A percentile compares a stretch with the other conserved stretches of the same genome.
Conservation (phyloP, 2,888 invertebrate genomes). For the Nephrotoma guestfalica region DNA sequence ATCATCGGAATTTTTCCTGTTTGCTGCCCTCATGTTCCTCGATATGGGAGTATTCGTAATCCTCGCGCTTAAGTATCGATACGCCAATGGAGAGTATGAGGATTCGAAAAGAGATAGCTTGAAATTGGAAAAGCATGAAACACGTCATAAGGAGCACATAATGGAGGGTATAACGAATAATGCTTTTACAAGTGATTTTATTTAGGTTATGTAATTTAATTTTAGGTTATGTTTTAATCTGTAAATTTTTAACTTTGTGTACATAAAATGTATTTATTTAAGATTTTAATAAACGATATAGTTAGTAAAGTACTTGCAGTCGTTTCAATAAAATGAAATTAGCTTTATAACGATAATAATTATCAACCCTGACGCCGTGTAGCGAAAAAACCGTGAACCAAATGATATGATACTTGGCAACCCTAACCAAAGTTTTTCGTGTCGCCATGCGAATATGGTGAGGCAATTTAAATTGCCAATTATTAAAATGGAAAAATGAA, state of each 20-base stretch:
- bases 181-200: constrained; percentile 9
- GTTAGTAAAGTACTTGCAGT: neutral
- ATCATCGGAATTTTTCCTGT: constrained; percentile 73
- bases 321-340: too few species aligned
- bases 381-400: too few species aligned
- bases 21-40: constrained; percentile 68
- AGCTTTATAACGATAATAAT: too few species aligned
- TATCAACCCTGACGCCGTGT: too few species aligned
- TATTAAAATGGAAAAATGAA: too few species aligned
- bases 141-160: neutral
- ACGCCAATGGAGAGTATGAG: constrained; percentile 34
- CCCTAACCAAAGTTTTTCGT: too few species aligned
- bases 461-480: too few species aligned
- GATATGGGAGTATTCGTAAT: constrained; percentile 70
- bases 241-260: neutral
- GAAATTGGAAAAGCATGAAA: constrained; percentile 21
- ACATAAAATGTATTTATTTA: neutral
- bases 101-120: neutral
- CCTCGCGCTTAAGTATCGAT: constrained; percentile 69
- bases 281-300: neutral
- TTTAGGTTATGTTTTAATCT: neutral
- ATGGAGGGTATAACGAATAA: constrained; percentile 6
- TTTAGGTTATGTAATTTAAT: neutral
- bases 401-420: too few species aligned
- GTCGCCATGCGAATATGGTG: too few species aligned